phyloP scores from a whole-genome alignment of 1,140 invertebrate species.

The Drosophila teissieri region DNA sequence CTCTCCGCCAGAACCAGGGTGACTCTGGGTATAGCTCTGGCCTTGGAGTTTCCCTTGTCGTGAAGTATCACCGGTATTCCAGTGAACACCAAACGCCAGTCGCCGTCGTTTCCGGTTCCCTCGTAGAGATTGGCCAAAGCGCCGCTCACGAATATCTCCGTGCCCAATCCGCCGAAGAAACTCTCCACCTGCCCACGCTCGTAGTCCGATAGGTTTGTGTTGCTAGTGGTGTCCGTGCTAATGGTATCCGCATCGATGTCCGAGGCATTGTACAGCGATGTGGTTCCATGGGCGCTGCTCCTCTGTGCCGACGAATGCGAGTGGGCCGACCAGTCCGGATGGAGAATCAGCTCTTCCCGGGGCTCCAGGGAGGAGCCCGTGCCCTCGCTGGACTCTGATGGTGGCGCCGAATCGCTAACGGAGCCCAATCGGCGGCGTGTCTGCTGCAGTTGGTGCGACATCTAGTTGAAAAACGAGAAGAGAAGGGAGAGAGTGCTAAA shows the following conservation, averaged over 20 bases:
- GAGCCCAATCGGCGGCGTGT: slow-evolving; percentile 82
- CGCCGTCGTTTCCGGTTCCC: slow-evolving; percentile 86
- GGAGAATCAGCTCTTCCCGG: slow-evolving; percentile 70
- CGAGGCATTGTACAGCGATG: slow-evolving; percentile 74
- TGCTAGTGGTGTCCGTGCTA: slow-evolving; percentile 83
- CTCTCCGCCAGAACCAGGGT: slow-evolving; percentile 92
- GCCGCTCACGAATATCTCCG: slow-evolving; percentile 91
- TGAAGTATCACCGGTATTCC: slow-evolving; percentile 93
- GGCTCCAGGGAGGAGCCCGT: slow-evolving; percentile 82
- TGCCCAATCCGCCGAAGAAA: slow-evolving; percentile 92
- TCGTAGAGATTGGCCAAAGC: slow-evolving; percentile 93
- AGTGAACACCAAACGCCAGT: slow-evolving; percentile 91
- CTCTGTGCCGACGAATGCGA: slow-evolving; percentile 70
- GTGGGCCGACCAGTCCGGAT: slow-evolving; percentile 77
- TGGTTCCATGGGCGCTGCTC: slow-evolving; percentile 74
- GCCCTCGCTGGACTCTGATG: slow-evolving; percentile 82
- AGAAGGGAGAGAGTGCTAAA: slow-evolving; percentile 45
- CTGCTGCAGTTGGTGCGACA: slow-evolving; percentile 75
- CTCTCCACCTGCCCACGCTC: slow-evolving; percentile 92
- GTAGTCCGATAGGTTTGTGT: slow-evolving; percentile 87
- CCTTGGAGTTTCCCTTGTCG: slow-evolving; percentile 90
- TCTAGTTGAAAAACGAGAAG: slow-evolving; percentile 44
- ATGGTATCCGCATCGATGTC: slow-evolving; percentile 80
- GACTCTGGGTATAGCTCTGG: slow-evolving; percentile 89
- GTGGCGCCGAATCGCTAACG: slow-evolving; percentile 80